Evolutionary conservation across 2,797 vertebrate species (phyloP).

Genomic region (Paedocypris micromegethes): DNA sequence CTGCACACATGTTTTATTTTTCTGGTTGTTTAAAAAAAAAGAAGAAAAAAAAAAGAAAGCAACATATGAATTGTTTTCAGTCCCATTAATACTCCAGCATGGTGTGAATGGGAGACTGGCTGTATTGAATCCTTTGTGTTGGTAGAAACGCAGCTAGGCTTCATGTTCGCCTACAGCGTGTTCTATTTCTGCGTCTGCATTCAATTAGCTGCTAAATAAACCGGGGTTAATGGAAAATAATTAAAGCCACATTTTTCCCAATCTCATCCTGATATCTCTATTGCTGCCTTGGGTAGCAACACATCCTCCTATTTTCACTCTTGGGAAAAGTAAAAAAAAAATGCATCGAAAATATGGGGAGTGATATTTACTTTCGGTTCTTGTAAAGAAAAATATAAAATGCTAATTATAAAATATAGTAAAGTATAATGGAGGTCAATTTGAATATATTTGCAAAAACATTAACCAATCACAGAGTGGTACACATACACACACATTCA

Average conservation of each 20-base stretch:
- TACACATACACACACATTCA: no score
- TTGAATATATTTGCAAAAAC: no score
- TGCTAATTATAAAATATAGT: background rate
- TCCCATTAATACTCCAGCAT: constrained; percentile 17
- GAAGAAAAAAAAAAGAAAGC: no score
- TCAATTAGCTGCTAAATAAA: constrained; percentile 46
- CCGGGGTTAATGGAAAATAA: constrained; percentile 49
- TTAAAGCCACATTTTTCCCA: constrained; percentile 46
- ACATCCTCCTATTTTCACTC: constrained; percentile 31
- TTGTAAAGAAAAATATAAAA: constrained; percentile 2
- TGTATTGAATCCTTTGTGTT: constrained; percentile 28
- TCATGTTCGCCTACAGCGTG: constrained; percentile 34
- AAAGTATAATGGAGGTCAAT: no score
- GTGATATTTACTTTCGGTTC: no score
- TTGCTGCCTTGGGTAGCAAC: constrained; percentile 39
- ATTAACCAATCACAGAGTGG: no score
- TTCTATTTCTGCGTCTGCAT: constrained; percentile 44
- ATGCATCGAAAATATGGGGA: background rate
- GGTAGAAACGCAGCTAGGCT: constrained; percentile 8
- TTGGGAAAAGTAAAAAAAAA: constrained; percentile 10
- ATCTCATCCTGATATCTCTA: constrained; percentile 34
- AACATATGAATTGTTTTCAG: background rate
- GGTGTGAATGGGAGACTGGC: constrained; percentile 30
- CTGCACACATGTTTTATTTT: no score
- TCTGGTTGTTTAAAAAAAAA: no score